Conservation (phyloP, 2,888 invertebrate species). For the Drosophila mimica region DNA sequence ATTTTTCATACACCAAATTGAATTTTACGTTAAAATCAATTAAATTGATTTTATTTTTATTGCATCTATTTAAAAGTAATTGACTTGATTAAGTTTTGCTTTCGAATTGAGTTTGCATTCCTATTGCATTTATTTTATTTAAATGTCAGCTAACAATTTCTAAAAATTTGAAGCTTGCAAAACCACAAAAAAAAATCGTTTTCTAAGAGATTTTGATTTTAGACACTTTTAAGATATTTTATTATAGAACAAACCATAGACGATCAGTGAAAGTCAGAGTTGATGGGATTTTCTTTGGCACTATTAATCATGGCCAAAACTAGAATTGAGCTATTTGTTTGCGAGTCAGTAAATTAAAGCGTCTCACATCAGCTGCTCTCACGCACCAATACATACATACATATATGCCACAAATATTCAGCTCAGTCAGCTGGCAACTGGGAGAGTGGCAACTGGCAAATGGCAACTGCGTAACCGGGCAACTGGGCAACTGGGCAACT, state of each 20-base stretch:
- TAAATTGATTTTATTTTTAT: background rate
- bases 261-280: background rate
- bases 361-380: slow-evolving; percentile 9
- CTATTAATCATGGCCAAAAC: slow-evolving; percentile 11
- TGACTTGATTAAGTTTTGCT: background rate
- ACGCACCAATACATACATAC: background rate
- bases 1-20: background rate
- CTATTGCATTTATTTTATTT: background rate
- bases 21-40: background rate
- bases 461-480: background rate
- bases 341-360: slow-evolving; percentile 6
- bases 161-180: background rate
- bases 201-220: background rate
- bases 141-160: background rate
- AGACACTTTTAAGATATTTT: too few species aligned
- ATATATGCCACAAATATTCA: background rate
- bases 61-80: background rate
- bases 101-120: background rate
- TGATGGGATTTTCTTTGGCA: background rate
- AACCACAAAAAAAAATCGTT: background rate
- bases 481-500: background rate
- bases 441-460: background rate
- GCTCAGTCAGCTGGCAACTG: slow-evolving; percentile 12
- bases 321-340: slow-evolving; percentile 27
- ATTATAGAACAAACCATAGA: background rate